phyloP scores from a whole-genome alignment of 2,113 vertebrate species.

The Anolis sagrei region DNA sequence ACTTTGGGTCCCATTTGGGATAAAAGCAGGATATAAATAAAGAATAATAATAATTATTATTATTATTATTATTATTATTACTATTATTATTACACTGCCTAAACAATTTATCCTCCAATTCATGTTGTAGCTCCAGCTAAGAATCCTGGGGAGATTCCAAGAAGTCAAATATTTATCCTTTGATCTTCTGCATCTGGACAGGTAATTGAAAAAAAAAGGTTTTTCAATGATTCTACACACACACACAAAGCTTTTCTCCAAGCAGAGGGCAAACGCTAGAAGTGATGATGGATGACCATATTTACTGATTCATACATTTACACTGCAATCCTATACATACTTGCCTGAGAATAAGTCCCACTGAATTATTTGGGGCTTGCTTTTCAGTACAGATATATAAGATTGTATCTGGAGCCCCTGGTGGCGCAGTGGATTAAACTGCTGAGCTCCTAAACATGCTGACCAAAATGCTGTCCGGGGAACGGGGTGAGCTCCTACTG shows the following conservation, averaged over 20 bases:
- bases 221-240: too few species aligned
- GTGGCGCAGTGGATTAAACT: too few species aligned
- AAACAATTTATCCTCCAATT: constrained; percentile 7
- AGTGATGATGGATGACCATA: too few species aligned
- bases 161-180: constrained; percentile 48
- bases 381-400: background rate
- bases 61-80: too few species aligned
- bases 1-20: too few species aligned
- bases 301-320: background rate
- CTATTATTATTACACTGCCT: constrained; percentile 1
- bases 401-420: too few species aligned
- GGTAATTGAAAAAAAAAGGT: constrained; percentile 42
- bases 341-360: background rate
- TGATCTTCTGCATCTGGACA: constrained; percentile 18
- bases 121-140: background rate
- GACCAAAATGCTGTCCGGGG: too few species aligned
- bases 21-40: too few species aligned
- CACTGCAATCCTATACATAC: background rate
- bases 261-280: background rate
- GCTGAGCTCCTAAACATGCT: too few species aligned
- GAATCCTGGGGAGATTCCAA: background rate
- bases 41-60: too few species aligned
- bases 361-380: background rate
- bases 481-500: too few species aligned
- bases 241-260: too few species aligned